Conservation (phyloP, 1,140 invertebrate species). For the Vollenhovia emeryi region DNA sequence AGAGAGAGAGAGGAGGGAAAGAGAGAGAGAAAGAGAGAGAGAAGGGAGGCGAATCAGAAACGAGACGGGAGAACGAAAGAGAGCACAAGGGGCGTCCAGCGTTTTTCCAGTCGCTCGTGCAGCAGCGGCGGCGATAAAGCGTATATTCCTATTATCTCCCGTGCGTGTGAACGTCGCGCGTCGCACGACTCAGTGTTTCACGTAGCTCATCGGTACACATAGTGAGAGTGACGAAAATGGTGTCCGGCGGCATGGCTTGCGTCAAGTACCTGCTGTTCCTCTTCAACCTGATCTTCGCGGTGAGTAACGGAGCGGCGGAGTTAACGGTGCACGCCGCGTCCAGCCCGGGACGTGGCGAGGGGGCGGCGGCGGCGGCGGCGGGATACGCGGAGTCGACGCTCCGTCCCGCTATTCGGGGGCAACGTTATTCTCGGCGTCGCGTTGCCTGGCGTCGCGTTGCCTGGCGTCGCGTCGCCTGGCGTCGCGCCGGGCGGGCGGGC, state of each 20-base stretch:
- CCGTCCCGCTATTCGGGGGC: not conserved
- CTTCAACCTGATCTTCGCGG: constrained; percentile 94
- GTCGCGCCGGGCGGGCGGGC: not conserved
- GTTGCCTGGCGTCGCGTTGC: not conserved
- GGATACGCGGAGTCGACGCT: not conserved
- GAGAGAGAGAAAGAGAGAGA: not conserved
- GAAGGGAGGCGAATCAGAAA: not conserved
- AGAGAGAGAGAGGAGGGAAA: not conserved
- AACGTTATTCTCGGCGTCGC: constrained; percentile 37
- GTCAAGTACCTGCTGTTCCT: constrained; percentile 94
- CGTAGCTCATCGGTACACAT: not conserved
- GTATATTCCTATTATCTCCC: not conserved
- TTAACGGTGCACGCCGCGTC: not conserved
- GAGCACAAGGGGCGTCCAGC: not conserved
- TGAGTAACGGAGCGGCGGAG: constrained; percentile 85
- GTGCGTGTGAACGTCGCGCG: not conserved
- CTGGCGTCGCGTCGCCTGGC: not conserved
- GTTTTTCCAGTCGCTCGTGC: not conserved
- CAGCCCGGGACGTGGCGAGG: not conserved
- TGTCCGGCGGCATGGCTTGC: constrained; percentile 91
- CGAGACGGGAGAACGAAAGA: not conserved
- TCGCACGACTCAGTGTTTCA: not conserved
- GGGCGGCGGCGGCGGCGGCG: too few species aligned
- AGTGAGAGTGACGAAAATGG: constrained; percentile 84
- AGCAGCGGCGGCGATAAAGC: not conserved